These are phyloP conservation scores for Rhagonycha fulva DNA, from an alignment of 2,888 invertebrate species.

Conservation along the genomic window DNA sequence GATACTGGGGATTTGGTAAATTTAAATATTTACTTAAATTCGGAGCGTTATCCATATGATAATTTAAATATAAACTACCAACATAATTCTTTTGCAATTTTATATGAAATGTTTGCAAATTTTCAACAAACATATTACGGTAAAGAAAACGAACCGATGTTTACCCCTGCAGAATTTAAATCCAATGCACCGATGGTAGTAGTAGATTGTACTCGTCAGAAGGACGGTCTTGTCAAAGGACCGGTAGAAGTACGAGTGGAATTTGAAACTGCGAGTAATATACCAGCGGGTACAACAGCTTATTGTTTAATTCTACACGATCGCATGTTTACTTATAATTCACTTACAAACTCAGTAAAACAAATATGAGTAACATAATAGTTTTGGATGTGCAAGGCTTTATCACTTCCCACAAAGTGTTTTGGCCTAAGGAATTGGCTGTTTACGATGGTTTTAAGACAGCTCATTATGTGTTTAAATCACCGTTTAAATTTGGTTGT, in stretches of 20 bases:
- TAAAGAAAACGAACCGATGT: background rate
- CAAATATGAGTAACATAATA: background rate
- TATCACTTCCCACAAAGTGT: background rate
- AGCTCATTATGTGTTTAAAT: background rate
- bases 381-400: background rate
- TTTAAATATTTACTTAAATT: constrained; percentile 47
- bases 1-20: constrained; percentile 43
- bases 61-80: constrained; percentile 43
- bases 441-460: background rate
- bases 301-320: constrained; percentile 11
- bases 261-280: constrained; percentile 30
- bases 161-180: constrained; percentile 7
- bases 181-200: constrained; percentile 33
- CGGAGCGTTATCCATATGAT: constrained; percentile 46
- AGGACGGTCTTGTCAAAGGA: constrained; percentile 29
- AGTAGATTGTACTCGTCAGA: constrained; percentile 34
- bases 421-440: background rate
- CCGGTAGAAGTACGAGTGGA: constrained; percentile 34
- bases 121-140: background rate
- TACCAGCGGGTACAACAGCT: constrained; percentile 32
- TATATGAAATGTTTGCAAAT: background rate
- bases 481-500: background rate
- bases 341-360: background rate
- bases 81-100: constrained; percentile 33
- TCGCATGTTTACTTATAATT: background rate